Conservation (phyloP, 2,888 invertebrate species). For the Eubasilissa splendida region DNA sequence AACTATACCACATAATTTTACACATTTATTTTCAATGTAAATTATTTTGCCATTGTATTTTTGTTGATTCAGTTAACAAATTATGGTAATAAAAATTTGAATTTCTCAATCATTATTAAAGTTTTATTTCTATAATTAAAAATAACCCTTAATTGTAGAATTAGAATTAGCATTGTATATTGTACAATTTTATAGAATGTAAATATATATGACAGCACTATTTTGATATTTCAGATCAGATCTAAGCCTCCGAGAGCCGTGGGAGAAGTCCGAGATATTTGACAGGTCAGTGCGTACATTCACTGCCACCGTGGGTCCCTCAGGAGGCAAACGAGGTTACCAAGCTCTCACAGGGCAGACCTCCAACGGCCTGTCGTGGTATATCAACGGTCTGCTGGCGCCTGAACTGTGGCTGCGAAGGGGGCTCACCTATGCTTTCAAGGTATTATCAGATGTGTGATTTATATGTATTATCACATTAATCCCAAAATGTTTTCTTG, state of each 20-base stretch:
- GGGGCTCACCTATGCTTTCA: conserved; percentile 88
- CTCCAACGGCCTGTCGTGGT: conserved; percentile 87
- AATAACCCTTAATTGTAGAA: too few relatives aligned
- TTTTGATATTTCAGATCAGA: conserved; percentile 47
- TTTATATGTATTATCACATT: not conserved
- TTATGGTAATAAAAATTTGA: too few relatives aligned
- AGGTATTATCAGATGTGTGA: conserved; percentile 64
- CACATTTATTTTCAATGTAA: too few relatives aligned
- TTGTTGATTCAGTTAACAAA: too few relatives aligned
- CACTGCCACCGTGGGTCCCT: conserved; percentile 86
- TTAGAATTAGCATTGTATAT: too few relatives aligned
- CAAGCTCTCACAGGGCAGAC: conserved; percentile 80
- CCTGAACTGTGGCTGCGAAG: conserved; percentile 91
- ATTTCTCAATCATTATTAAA: too few relatives aligned
- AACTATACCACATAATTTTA: too few relatives aligned
- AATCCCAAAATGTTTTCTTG: not conserved
- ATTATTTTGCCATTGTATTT: too few relatives aligned
- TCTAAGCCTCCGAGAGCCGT: conserved; percentile 64
- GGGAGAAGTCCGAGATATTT: conserved; percentile 78
- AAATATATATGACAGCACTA: too few relatives aligned
- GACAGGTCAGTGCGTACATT: conserved; percentile 85
- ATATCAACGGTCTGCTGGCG: conserved; percentile 90
- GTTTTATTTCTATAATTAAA: too few relatives aligned
- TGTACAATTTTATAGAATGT: too few relatives aligned
- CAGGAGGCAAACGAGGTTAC: conserved; percentile 86